Evolutionary conservation across 1,140 invertebrate species (phyloP), one percentile per base, ranked within the genome.

Genomic region (Anastrepha ludens): DNA sequence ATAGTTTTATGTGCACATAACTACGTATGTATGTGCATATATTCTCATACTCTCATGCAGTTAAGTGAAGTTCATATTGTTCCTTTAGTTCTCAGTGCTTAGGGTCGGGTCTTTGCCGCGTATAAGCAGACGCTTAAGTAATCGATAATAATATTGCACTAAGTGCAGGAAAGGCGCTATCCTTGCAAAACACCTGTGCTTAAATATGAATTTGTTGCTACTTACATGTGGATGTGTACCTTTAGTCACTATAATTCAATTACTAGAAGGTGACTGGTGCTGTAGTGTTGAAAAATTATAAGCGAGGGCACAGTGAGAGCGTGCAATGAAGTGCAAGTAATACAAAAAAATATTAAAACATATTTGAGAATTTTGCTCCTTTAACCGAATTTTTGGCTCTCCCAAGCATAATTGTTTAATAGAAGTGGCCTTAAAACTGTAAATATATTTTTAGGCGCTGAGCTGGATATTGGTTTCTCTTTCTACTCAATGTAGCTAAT

Each of bases 51-150:
- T 8, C 29, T 41, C 3, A 67, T 29, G 29, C 29, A 9, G 2
- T 9, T 13, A 6, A 67, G 29, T 29, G 9, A 39, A 67, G 29
- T 67, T 11, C 29, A 29, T 2, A 29, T 11, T 20, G 39, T 67
- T 4, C 39, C 67, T n/a, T 74, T 74, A 41, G 13, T 62, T 3
- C 13, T 7, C 39, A 44, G 67, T 41, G 39, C 29, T 39, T 41
- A 17, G 44, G 67, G 41, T 74, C 41, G 67, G 67, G 67, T 13
- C 67, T 74, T 47, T 74, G 67, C 44, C 67, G 44, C 41, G 13
- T 74, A 7, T 74, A 74, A 74, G 67, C 44, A 74, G 13, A 39
- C 39, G 44, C 67, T 74, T 74, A 74, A 74, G 67, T 74, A 74
- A 74, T 74, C 67, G 67, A 74, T 74, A 74, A 74, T 74, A 8